Conservation (phyloP, 2,797 vertebrate genomes). For the Oryzias sinensis region DNA sequence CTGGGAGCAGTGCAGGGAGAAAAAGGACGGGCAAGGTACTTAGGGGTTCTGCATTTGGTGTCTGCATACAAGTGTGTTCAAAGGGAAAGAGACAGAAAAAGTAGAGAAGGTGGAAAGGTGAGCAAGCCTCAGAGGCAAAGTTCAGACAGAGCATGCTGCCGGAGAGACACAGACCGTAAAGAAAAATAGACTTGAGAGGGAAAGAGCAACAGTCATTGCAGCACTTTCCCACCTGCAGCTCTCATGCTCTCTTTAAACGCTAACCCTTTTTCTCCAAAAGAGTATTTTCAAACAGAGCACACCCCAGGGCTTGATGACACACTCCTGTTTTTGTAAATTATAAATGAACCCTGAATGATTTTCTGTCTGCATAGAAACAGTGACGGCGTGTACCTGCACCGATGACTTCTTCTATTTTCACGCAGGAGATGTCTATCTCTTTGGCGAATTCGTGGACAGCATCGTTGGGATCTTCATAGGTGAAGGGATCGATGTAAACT, state of each 20-base stretch:
- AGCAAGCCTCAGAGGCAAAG: conserved; percentile 60
- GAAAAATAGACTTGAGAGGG: conserved; percentile 25
- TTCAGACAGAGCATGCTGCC: conserved; percentile 65
- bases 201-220: conserved; percentile 29
- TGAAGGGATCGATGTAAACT: conserved; percentile 98
- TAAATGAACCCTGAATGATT: conserved; percentile 40
- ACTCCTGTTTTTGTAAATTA: conserved; percentile 48
- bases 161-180: conserved; percentile 34
- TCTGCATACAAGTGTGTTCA: conserved; percentile 55
- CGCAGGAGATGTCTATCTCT: conserved; percentile 98
- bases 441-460: conserved; percentile 97
- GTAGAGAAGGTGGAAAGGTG: conserved; percentile 36
- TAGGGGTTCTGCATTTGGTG: conserved; percentile 59
- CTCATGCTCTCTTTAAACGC: conserved; percentile 44
- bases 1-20: conserved; percentile 59
- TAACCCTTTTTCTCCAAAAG: conserved; percentile 32
- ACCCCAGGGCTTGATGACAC: conserved; percentile 34
- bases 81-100: conserved; percentile 34
- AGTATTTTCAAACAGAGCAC: conserved; percentile 32
- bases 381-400: conserved; percentile 87
- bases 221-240: conserved; percentile 33
- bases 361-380: conserved; percentile 16
- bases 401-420: conserved; percentile 99
- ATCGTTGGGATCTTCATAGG: conserved; percentile 97
- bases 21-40: conserved; percentile 59